Percentiles rank a stretch among this genome's conserved stretches.
phyloP scores from a whole-genome alignment of 2,888 invertebrate species.

The Scaeva pyrastri region DNA sequence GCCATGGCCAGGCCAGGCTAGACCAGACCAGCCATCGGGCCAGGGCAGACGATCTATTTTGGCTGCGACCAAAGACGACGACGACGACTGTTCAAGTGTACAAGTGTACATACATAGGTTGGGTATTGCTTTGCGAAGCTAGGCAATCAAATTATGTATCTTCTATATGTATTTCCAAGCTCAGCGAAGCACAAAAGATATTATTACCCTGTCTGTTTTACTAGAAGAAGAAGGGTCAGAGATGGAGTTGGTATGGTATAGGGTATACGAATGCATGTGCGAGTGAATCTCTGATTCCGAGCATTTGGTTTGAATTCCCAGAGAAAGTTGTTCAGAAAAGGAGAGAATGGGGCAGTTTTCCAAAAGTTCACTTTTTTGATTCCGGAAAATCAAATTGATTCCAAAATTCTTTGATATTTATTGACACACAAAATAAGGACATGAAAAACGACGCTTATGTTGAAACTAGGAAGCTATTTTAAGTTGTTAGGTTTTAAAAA shows the following conservation, averaged over 20 bases:
- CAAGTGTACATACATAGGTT: no score
- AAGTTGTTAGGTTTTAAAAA: no score
- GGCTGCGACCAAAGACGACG: not conserved
- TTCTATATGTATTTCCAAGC: conserved; percentile 54
- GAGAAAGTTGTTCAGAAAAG: conserved; percentile 16
- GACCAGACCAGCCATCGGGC: not conserved
- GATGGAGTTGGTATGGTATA: not conserved
- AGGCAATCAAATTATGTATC: conserved; percentile 65
- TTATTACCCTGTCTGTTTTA: conserved; percentile 54
- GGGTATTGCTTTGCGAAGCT: conserved; percentile 41
- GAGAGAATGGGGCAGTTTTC: not conserved
- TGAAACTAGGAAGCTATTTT: no score
- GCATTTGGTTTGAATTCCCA: conserved; percentile 66
- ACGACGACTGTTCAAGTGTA: no score
- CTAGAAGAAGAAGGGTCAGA: not conserved
- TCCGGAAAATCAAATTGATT: no score
- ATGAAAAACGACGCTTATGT: no score
- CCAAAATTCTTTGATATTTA: no score
- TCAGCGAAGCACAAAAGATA: conserved; percentile 73
- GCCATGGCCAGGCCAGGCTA: not conserved
- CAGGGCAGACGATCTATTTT: not conserved
- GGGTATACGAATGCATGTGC: not conserved
- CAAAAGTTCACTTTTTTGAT: no score
- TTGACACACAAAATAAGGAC: no score
- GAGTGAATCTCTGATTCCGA: conserved; percentile 42